phyloP scores from a whole-genome alignment of 2,797 vertebrate genomes.

The Ibycter americanus region DNA sequence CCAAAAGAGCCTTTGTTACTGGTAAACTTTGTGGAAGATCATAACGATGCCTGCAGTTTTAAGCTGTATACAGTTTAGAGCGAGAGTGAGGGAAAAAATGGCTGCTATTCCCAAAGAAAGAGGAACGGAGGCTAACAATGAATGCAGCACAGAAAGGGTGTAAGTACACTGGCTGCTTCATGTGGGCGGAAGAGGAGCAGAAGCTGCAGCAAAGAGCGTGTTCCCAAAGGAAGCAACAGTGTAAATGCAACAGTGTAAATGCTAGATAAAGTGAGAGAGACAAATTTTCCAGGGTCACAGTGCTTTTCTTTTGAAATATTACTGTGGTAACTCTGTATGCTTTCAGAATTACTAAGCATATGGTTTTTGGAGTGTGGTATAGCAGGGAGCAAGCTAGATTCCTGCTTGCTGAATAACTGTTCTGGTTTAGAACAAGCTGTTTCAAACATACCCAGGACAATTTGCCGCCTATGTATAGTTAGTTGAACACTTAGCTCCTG shows the following conservation, averaged over 20 bases:
- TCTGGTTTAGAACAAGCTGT: not conserved
- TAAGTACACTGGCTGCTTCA: not conserved
- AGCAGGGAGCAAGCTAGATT: not conserved
- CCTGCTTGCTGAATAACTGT: not conserved
- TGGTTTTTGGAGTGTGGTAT: not conserved
- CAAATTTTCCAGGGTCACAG: not conserved
- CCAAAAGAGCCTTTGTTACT: not conserved
- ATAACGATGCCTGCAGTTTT: not conserved
- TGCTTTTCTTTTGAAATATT: not conserved
- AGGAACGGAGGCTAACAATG: not conserved
- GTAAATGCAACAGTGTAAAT: not conserved
- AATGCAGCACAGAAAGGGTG: not conserved
- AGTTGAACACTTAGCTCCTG: not conserved
- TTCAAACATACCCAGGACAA: not conserved
- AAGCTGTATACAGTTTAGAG: not conserved
- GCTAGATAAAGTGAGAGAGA: not conserved
- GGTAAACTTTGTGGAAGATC: not conserved
- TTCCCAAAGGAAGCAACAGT: not conserved
- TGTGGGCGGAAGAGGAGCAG: not conserved
- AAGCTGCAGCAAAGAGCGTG: not conserved
- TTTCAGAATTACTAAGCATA: not conserved
- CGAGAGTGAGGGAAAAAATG: not conserved
- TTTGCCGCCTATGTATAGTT: not conserved
- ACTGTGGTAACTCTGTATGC: rapidly evolving
- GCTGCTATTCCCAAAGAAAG: not conserved